These are phyloP conservation scores for Cydia fagiglandana DNA, from an alignment of 1,140 invertebrate genomes.

Conservation along the genomic window DNA sequence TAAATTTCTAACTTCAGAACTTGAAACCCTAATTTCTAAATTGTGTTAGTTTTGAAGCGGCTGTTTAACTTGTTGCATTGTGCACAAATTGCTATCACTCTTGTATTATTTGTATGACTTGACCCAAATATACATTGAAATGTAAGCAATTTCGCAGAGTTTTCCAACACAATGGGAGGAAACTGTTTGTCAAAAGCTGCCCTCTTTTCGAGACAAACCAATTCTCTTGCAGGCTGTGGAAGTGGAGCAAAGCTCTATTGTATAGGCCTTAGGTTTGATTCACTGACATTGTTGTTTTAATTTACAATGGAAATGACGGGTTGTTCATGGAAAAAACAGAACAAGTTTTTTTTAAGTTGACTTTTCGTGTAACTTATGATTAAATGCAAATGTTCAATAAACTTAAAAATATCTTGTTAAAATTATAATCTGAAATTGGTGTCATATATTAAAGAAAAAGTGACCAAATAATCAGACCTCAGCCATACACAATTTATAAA, in stretches of 20 bases:
- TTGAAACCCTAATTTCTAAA: background rate
- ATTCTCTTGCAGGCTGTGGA: background rate
- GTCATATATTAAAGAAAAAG: no score
- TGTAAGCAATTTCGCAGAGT: background rate
- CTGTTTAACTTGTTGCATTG: background rate
- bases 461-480: no score
- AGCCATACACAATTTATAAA: no score
- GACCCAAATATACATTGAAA: slow-evolving; percentile 2
- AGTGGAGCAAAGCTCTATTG: slow-evolving; percentile 4
- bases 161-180: background rate
- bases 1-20: background rate
- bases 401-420: no score
- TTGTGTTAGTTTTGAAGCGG: background rate
- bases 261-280: background rate
- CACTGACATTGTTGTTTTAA: slow-evolving; percentile 10
- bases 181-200: background rate
- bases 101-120: background rate
- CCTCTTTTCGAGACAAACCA: background rate
- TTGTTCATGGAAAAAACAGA: background rate
- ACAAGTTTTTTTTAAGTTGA: background rate
- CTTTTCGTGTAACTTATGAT: background rate
- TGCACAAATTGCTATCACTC: background rate
- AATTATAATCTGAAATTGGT: no score
- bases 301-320: background rate
- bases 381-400: background rate